Evolutionary conservation across 2,888 invertebrate species (phyloP).

Genomic region (Nezara viridula): DNA sequence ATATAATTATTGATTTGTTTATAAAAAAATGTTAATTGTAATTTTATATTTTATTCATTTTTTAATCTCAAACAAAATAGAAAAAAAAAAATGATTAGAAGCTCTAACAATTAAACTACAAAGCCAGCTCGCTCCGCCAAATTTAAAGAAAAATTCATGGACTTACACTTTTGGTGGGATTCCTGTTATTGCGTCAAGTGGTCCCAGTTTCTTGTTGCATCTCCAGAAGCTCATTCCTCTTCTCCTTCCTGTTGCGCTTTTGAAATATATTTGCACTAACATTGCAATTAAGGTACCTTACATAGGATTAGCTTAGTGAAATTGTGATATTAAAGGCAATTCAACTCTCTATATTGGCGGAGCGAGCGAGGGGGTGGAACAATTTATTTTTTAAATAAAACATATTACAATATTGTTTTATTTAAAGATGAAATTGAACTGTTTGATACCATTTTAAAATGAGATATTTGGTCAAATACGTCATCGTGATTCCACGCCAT

Average conservation of each 20-base stretch:
- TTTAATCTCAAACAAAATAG: slow-evolving; percentile 22
- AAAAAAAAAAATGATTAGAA: slow-evolving; percentile 48
- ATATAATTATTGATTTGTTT: background rate
- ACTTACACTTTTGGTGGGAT: slow-evolving; percentile 57
- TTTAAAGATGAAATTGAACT: background rate
- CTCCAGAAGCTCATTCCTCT: slow-evolving; percentile 59
- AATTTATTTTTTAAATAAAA: background rate
- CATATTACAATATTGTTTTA: background rate
- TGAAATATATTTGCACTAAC: slow-evolving; percentile 59
- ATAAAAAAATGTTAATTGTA: background rate
- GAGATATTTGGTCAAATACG: background rate
- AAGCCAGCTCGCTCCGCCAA: slow-evolving; percentile 63
- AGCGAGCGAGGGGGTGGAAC: slow-evolving; percentile 60
- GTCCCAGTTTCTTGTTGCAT: slow-evolving; percentile 57
- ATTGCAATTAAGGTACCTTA: slow-evolving; percentile 55
- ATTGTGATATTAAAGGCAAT: slow-evolving; percentile 6
- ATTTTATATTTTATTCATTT: background rate
- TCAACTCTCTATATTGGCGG: slow-evolving; percentile 61
- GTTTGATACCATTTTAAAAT: background rate
- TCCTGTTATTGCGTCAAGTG: slow-evolving; percentile 54
- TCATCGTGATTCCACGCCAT: background rate
- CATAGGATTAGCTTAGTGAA: slow-evolving; percentile 42
- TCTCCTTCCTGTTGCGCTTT: slow-evolving; percentile 60
- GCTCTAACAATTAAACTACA: slow-evolving; percentile 52
- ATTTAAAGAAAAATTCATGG: slow-evolving; percentile 54